Base-by-base conservation (phyloP, 92 coral and sea anemone genomes). In the Actinostola sp. region DNA sequence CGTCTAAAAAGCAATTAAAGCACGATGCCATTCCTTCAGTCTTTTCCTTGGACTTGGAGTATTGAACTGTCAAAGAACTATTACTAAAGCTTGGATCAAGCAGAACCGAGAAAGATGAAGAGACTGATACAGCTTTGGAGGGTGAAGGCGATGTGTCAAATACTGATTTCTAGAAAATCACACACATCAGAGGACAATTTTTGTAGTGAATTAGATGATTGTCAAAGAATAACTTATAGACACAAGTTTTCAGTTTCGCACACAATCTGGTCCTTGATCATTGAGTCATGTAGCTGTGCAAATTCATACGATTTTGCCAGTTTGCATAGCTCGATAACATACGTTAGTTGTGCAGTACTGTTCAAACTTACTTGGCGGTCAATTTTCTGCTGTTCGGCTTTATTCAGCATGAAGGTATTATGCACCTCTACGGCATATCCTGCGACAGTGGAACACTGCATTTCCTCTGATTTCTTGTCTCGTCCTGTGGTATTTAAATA, bases 111-210 rank as follows among this genome's bases (percentile, higher is more conserved):
- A n/a, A 52, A 45, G 74, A 65, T 4, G 73, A 65, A 61, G 78
- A 72, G 59, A 71, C 67, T 15, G 78, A 79, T 24, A 79, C 78
- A 16, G 84, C 84, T 26, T 79, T 72, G 34, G 66, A 61, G 61
- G 73, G 53, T 33, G 74, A 63, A 41, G 68, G 85, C 24, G 68
- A 71, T 31, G 19, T 27, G 2, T 17, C 59, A 21, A 10, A 10
- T 27, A 9, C 19, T 41, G 25, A 63, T 58, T 73, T 72, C 75
- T 13, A 21, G 61, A 19, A 71, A 79, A 31, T 58, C 72, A 17
- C 79, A 80, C 53, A 73, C 67, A 21, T 72, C 27, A 29, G 86
- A 64, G 33, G 86, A 80, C 58, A 56, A 80, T 49, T 10, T 78
- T 51, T 78, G 82, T 44, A 20, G 61, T 20, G 51, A 48, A n/a